Base-by-base conservation (phyloP, 2,113 vertebrate genomes). In the Burhinus bistriatus region DNA sequence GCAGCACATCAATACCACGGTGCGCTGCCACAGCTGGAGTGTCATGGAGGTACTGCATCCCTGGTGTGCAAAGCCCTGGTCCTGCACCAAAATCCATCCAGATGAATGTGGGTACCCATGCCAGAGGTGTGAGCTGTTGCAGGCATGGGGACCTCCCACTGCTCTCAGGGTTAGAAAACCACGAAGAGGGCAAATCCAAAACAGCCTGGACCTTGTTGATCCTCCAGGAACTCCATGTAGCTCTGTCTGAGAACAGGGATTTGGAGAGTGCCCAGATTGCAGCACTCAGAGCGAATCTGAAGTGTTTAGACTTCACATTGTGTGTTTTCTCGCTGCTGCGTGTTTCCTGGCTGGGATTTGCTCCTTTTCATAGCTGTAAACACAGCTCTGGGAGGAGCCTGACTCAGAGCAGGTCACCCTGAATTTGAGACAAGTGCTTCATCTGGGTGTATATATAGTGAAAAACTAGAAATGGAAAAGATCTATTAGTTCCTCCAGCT, bases 1-100 rank as follows among this genome's bases (percentile, higher is more conserved):
- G 58, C 42, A 80, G 36, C 77, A 44, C 54, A 6, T 47, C 0
- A 0, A 23, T 80, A 55, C 36, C 14, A 6, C 1, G 1, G 69
- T 70, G 52, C 49, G 6, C 17, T 12, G 7, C 14, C 34, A 45
- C 49, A 36, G 62, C 44, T 52, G 25, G 49, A 72, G 42, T 22
- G 27, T 27, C 1, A 2, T 34, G 76, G 59, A 85, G 22, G 22
- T 83, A 16, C 52, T 4, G 1, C 40, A 57, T 51, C 44, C 61
- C 27, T 32, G 52, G 45, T 54, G 26, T 34, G 26, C 66, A 83
- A 85, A 86, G 34, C 38, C 32, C 25, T 40, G 21, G 32, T 66
- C 51, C 58, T 86, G 51, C 54, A 70, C 27, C 80, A 42, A 20
- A 80, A 77, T 72, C 71, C 55, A 10, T 27, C 7, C 0, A 0